Percentiles rank a stretch among this genome's conserved stretches.
These are phyloP conservation scores for Takifugu bimaculatus DNA, from an alignment of 2,113 vertebrate species.

Conservation along the genomic window DNA sequence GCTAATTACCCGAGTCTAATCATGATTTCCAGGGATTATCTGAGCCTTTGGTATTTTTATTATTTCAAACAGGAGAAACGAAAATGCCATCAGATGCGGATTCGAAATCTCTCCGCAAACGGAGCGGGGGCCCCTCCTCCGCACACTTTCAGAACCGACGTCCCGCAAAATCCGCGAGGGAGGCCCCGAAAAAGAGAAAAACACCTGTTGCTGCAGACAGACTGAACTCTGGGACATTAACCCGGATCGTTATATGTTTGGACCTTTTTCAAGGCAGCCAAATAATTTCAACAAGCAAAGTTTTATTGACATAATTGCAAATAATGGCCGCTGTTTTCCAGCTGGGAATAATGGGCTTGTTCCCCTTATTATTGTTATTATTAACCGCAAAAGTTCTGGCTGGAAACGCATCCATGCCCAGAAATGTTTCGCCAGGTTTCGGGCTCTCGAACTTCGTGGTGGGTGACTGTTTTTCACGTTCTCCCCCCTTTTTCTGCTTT, in stretches of 20 bases:
- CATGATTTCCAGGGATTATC: constrained; percentile 32
- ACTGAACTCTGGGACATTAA: not conserved
- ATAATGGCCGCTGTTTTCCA: constrained; percentile 20
- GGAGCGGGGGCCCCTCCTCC: constrained; percentile 27
- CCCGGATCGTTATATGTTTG: not conserved
- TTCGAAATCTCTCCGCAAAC: constrained; percentile 36
- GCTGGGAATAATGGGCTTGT: constrained; percentile 11
- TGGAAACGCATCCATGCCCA: too few species aligned
- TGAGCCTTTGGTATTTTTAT: constrained; percentile 23
- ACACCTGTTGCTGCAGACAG: constrained; percentile 37
- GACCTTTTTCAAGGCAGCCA: not conserved
- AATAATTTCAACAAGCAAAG: not conserved
- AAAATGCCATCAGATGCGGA: constrained; percentile 33
- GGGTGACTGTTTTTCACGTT: not conserved
- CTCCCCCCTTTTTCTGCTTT: constrained; percentile 13
- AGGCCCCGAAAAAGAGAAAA: constrained; percentile 16
- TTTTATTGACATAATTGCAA: constrained; percentile 1
- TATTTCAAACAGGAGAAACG: not conserved
- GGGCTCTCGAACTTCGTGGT: not conserved
- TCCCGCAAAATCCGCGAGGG: not conserved
- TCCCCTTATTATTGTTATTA: constrained; percentile 11
- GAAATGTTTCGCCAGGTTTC: too few species aligned
- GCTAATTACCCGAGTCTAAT: constrained; percentile 29
- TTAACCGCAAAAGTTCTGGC: constrained; percentile 32
- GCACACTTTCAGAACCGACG: constrained; percentile 7